Evolutionary conservation across 2,113 vertebrate species (phyloP).

Genomic region (Pteronura brasiliensis): DNA sequence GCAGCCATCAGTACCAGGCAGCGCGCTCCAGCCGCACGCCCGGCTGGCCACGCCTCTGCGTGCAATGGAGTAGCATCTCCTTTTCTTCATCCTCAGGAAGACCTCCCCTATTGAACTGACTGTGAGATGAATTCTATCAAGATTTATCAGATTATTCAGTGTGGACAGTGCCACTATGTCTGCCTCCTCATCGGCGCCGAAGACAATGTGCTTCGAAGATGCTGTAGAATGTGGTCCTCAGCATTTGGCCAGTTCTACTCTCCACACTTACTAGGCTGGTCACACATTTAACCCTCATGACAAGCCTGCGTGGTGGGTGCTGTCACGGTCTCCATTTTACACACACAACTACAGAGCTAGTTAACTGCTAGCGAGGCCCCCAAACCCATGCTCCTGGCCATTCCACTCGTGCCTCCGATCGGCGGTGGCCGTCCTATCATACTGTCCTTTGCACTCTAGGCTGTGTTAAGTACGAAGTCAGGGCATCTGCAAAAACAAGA

Average conservation of each 20-base stretch:
- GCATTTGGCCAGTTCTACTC: background rate
- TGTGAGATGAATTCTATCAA: background rate
- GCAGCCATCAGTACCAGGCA: background rate
- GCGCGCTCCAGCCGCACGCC: background rate
- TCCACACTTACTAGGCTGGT: background rate
- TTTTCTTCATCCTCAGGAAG: background rate
- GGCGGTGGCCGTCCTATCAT: background rate
- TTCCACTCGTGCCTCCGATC: background rate
- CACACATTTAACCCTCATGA: background rate
- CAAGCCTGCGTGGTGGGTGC: background rate
- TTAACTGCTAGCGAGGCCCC: no score
- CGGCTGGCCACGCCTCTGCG: background rate
- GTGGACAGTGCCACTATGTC: background rate
- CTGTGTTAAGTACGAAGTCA: background rate
- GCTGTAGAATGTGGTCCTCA: background rate
- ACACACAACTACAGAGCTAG: no score
- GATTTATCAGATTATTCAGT: background rate
- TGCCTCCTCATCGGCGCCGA: rapidly evolving
- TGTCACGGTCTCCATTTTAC: background rate
- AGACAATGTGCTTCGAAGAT: background rate
- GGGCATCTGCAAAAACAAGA: background rate
- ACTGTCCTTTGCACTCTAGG: background rate
- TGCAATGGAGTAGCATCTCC: background rate
- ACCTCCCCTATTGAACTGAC: background rate
- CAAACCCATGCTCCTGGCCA: background rate